phyloP scores from a whole-genome alignment of 2,888 invertebrate species.

The Agrotis exclamationis region DNA sequence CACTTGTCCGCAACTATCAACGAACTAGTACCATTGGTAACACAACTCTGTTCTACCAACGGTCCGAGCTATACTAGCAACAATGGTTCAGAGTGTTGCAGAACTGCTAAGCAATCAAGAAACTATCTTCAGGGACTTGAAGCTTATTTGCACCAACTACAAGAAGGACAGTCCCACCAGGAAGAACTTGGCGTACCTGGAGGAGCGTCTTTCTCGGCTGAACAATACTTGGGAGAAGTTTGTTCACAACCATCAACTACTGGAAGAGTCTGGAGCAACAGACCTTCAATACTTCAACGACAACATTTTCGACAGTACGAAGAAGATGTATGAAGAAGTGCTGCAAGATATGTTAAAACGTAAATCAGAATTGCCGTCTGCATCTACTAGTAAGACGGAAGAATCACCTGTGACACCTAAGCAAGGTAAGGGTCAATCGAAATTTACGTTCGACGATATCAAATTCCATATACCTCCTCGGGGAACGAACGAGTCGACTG shows the following conservation, averaged over 20 bases:
- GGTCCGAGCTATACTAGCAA: no score
- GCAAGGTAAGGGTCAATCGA: background rate
- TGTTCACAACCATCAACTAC: background rate
- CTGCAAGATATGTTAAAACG: conserved; percentile 28
- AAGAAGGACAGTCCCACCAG: conserved; percentile 1
- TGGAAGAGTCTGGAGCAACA: background rate
- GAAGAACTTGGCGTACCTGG: background rate
- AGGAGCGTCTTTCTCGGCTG: conserved; percentile 3
- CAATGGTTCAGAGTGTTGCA: background rate
- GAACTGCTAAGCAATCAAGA: background rate
- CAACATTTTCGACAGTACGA: background rate
- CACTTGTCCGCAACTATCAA: no score
- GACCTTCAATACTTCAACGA: background rate
- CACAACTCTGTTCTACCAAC: no score
- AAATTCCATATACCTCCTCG: background rate
- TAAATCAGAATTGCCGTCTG: conserved; percentile 5
- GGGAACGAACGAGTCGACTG: background rate
- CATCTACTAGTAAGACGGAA: conserved; percentile 13
- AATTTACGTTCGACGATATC: conserved; percentile 1
- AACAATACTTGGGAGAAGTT: background rate
- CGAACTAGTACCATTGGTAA: no score
- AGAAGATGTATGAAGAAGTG: conserved; percentile 3
- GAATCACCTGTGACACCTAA: background rate
- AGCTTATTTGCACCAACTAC: background rate
- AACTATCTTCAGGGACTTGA: background rate